A percentile compares a stretch with the other conserved stretches of the same genome.
Evolutionary conservation across 2,113 vertebrate species (phyloP).

Genomic region (Danionella cerebrum): DNA sequence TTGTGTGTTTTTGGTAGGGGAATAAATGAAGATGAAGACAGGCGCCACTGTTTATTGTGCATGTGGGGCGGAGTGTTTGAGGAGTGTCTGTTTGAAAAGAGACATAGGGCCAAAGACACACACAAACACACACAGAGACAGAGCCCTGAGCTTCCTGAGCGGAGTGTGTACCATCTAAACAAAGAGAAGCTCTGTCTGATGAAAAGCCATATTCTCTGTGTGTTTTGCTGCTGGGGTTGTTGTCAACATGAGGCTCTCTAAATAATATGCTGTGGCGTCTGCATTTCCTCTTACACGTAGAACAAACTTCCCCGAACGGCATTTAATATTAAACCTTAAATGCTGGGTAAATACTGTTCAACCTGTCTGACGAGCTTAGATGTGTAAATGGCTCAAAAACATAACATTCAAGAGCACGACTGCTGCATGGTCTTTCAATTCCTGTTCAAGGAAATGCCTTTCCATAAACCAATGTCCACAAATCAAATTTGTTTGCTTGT

Average conservation of each 20-base stretch:
- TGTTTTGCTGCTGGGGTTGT: conserved; percentile 31
- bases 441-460: conserved; percentile 1
- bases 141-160: too few relatives aligned
- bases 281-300: not conserved
- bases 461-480: not conserved
- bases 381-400: not conserved
- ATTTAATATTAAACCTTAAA: not conserved
- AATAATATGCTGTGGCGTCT: conserved; percentile 1
- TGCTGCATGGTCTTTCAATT: not conserved
- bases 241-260: not conserved
- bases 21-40: conserved; percentile 47
- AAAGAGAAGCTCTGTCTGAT: conserved; percentile 17
- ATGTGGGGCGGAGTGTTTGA: conserved; percentile 35
- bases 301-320: not conserved
- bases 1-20: conserved; percentile 43
- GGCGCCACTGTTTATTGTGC: conserved; percentile 42
- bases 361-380: not conserved
- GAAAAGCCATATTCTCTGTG: conserved; percentile 39
- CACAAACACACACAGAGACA: conserved; percentile 19
- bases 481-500: not conserved
- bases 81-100: conserved; percentile 37
- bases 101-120: conserved; percentile 40
- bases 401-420: not conserved
- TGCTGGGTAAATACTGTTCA: not conserved
- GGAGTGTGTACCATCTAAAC: conserved; percentile 28